Percentiles rank a stretch among this genome's conserved stretches.
Conservation (phyloP, 2,113 vertebrate genomes). For the Alexandromys fortis region DNA sequence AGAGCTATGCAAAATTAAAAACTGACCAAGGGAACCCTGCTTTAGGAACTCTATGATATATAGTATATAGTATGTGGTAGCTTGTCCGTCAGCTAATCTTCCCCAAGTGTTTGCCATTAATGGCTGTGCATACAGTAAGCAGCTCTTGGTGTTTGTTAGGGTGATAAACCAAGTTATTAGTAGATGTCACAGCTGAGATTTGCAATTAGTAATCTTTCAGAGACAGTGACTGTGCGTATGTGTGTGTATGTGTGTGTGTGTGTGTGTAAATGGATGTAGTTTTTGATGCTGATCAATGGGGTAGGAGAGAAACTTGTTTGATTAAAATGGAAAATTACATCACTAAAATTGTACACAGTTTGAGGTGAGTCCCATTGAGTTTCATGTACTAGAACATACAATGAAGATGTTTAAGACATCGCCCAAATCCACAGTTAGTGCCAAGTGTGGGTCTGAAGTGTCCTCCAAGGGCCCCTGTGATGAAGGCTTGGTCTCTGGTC, state of each 20-base stretch:
- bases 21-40: neutral
- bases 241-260: neutral
- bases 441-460: neutral
- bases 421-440: neutral
- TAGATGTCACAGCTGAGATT: neutral
- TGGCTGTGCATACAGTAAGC: neutral
- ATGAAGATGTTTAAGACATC: neutral
- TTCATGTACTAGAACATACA: neutral
- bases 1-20: neutral
- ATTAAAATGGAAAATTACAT: neutral
- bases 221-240: neutral
- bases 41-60: neutral
- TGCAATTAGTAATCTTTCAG: neutral
- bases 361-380: neutral
- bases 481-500: neutral
- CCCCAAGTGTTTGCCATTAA: neutral
- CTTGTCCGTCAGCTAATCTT: neutral
- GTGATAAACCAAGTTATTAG: neutral
- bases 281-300: neutral
- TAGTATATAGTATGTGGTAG: neutral
- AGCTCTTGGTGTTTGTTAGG: neutral
- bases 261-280: neutral
- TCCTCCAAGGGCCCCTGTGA: neutral
- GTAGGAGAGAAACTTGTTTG: neutral
- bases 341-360: constrained; percentile 3